Percentiles rank a stretch among this genome's conserved stretches.
These are phyloP conservation scores for Amblyraja radiata DNA, from an alignment of 2,797 vertebrate genomes.

Conservation along the genomic window DNA sequence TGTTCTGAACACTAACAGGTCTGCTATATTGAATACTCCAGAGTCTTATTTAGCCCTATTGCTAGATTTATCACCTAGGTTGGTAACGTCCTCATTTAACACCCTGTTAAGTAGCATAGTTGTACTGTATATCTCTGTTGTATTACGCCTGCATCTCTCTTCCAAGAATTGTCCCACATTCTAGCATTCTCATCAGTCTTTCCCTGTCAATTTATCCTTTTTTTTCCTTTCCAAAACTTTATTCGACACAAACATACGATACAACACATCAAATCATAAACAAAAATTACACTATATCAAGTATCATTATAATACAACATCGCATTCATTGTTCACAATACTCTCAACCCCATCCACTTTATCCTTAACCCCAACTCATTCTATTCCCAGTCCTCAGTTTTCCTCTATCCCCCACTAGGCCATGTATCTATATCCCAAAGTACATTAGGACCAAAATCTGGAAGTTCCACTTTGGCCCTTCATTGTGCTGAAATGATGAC, in stretches of 20 bases:
- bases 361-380: neutral
- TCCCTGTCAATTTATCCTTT: neutral
- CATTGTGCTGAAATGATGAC: neutral
- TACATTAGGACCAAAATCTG: neutral
- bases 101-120: neutral
- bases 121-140: neutral
- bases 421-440: neutral
- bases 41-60: neutral
- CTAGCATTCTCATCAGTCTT: neutral
- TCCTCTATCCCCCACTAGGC: neutral
- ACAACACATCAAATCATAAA: no score
- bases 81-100: neutral
- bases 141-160: neutral
- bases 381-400: neutral
- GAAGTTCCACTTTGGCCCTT: neutral
- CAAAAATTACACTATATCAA: no score
- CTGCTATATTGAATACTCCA: neutral
- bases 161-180: neutral
- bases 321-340: no score
- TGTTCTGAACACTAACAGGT: neutral
- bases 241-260: no score
- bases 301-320: no score
- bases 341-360: no score
- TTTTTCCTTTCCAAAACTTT: no score
- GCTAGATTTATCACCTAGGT: neutral